Base-by-base conservation (phyloP, 2,888 invertebrate genomes). In the Diogma glabrata region DNA sequence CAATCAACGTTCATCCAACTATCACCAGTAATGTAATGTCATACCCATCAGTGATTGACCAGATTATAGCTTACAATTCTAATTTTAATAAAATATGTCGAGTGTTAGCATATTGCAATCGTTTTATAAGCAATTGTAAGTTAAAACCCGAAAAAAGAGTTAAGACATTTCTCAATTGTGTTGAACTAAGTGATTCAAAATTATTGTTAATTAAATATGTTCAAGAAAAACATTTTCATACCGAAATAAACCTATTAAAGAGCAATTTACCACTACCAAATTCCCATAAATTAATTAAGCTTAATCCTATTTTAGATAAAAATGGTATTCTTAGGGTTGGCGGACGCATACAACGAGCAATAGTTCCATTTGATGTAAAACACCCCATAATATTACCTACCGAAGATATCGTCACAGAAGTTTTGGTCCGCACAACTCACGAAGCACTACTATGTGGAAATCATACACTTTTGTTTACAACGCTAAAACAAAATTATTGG, bases 261-360 rank as follows among this genome's bases (percentile, higher is more conserved):
- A 14, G 14, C 33, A 33, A 33, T 4, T 33, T 33, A 33, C 6
- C 33, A 33, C 10, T 33, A 33, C 33, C 33, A 33, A 38, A 38
- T 17, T 17, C 4, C 10, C 38, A 33, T 33, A 33, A 33, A 12
- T 10, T 10, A n/a, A 4, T 33, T 16, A 38, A 38, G 17, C 33
- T 33, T 10, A 33, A 38, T 19, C 38, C 10, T 6, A 17, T 14
- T 16, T 10, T 38, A 38, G 38, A 38, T 38, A 38, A 38, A 38
- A 38, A 9, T 38, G 38, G 16, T 38, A 38, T 38, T 38, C 7
- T 38, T 14, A 38, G 38, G 19, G 38, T 38, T 38, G 38, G 38
- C 16, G 16, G 38, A 6, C 38, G 38, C 6, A 16, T 38, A 9
- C 17, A 38, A 14, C 38, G 38, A 14, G 16, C 16, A 38, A 4